Conservation (phyloP, 2,797 vertebrate species). For the Sebastes taczanowskii region DNA sequence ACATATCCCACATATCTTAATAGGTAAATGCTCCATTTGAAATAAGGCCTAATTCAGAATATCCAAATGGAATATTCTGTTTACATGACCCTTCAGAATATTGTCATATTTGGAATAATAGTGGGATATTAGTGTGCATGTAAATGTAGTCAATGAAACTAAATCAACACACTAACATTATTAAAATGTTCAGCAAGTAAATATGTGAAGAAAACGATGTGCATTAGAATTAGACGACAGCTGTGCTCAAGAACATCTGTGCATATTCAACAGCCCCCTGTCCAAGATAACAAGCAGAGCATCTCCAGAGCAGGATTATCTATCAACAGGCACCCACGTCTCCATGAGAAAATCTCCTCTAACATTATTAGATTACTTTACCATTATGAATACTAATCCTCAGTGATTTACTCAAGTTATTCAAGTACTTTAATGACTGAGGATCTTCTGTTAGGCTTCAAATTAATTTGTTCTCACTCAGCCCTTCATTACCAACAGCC, state of each 20-base stretch:
- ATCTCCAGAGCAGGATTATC: conserved; percentile 17
- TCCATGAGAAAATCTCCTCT: conserved; percentile 27
- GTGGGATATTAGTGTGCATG: not conserved
- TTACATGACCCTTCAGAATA: no score
- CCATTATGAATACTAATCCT: conserved; percentile 38
- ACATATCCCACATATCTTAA: no score
- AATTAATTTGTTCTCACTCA: conserved; percentile 46
- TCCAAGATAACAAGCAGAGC: not conserved
- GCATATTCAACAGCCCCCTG: not conserved
- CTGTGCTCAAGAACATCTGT: not conserved
- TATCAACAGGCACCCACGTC: not conserved
- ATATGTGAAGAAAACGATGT: not conserved
- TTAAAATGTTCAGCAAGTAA: not conserved
- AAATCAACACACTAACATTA: not conserved
- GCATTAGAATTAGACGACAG: not conserved
- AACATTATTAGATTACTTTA: conserved; percentile 28
- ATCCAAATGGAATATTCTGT: no score
- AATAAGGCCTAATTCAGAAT: no score
- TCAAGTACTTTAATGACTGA: conserved; percentile 38
- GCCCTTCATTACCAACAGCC: conserved; percentile 16
- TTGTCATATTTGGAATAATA: not conserved
- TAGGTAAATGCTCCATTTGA: rapidly evolving
- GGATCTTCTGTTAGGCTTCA: conserved; percentile 32
- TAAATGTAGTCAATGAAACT: not conserved
- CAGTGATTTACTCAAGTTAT: conserved; percentile 29